Evolutionary conservation across 2,797 vertebrate genomes (phyloP).

Genomic region (Esox masquinongy): DNA sequence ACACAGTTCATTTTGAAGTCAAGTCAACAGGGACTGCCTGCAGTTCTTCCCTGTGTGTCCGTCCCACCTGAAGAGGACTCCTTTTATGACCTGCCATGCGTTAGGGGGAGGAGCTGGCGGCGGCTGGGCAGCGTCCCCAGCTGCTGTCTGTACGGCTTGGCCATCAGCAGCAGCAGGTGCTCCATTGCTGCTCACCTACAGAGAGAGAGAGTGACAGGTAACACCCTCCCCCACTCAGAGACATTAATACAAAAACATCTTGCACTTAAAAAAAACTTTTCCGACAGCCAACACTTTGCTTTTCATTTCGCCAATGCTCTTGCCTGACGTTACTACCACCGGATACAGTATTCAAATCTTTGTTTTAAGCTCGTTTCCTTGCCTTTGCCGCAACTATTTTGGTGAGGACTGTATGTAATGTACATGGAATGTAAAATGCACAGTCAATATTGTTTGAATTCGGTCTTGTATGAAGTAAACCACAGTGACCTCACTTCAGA

Average conservation of each 20-base stretch:
- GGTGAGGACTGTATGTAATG: too few relatives aligned
- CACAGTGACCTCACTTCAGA: too few relatives aligned
- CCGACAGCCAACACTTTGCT: too few relatives aligned
- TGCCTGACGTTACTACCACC: too few relatives aligned
- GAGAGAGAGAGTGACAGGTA: constrained; percentile 24
- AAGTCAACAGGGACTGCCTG: not conserved
- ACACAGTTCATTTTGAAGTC: too few relatives aligned
- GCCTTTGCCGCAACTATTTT: too few relatives aligned
- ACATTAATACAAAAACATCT: not conserved
- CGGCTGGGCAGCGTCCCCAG: constrained; percentile 75
- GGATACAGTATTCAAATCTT: too few relatives aligned
- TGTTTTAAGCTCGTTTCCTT: too few relatives aligned
- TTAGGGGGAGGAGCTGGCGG: constrained; percentile 79
- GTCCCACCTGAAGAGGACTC: constrained; percentile 88
- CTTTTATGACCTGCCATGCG: constrained; percentile 94
- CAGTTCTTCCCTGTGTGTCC: not conserved
- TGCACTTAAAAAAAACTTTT: too few relatives aligned
- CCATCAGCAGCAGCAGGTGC: constrained; percentile 76
- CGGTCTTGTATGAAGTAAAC: too few relatives aligned
- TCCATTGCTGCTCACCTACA: constrained; percentile 88
- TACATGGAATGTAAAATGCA: not conserved
- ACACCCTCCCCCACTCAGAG: constrained; percentile 1
- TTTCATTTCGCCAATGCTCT: too few relatives aligned
- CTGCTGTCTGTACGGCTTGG: constrained; percentile 72
- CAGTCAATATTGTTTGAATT: not conserved